Conservation (phyloP, 2,888 invertebrate species). For the Rhorus exstirpatorius region DNA sequence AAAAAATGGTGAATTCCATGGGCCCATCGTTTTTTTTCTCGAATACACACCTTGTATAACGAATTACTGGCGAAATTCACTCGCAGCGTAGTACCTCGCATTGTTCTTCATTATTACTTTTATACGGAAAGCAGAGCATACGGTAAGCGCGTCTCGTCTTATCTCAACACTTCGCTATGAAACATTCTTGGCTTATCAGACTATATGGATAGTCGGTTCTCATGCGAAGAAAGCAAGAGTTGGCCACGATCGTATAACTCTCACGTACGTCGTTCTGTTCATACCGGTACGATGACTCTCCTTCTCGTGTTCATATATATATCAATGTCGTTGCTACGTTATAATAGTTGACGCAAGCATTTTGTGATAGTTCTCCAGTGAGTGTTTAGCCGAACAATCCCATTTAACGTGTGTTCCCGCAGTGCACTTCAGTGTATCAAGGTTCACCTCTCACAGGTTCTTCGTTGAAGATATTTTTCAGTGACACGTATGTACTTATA, state of each 20-base stretch:
- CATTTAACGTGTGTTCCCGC: slow-evolving; percentile 35
- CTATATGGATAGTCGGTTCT: slow-evolving; percentile 17
- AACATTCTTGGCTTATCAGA: slow-evolving; percentile 59
- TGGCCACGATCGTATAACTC: slow-evolving; percentile 40
- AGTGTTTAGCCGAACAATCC: slow-evolving; percentile 45
- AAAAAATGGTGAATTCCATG: no score
- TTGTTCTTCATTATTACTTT: slow-evolving; percentile 29
- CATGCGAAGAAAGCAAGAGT: slow-evolving; percentile 16
- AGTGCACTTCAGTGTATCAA: slow-evolving; percentile 45
- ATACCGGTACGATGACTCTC: slow-evolving; percentile 21
- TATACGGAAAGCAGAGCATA: slow-evolving; percentile 26
- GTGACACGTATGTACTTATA: background rate
- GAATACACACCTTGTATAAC: background rate
- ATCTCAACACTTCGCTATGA: slow-evolving; percentile 44
- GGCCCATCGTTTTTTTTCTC: no score
- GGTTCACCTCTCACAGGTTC: slow-evolving; percentile 27
- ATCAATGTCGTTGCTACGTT: slow-evolving; percentile 17
- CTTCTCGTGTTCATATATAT: slow-evolving; percentile 1
- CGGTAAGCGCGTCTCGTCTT: slow-evolving; percentile 43
- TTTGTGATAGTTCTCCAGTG: slow-evolving; percentile 50
- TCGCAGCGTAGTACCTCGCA: background rate
- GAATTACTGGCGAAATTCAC: background rate
- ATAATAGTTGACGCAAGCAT: slow-evolving; percentile 16
- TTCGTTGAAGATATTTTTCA: slow-evolving; percentile 20
- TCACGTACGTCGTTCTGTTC: slow-evolving; percentile 18